These are phyloP conservation scores for Sardinella longiceps DNA, from an alignment of 2,797 vertebrate species.

Conservation along the genomic window DNA sequence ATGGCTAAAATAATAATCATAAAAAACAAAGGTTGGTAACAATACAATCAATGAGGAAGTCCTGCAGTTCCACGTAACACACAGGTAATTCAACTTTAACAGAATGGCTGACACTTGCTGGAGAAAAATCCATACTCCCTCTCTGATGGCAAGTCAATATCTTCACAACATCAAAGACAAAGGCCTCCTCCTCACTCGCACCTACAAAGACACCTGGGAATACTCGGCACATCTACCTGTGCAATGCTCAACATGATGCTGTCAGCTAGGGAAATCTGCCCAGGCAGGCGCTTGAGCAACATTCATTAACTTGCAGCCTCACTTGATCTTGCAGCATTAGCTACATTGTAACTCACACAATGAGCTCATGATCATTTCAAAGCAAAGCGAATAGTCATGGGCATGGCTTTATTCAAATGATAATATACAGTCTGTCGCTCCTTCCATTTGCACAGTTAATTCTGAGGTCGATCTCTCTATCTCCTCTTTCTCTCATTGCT, in stretches of 20 bases:
- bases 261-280: not conserved
- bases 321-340: not conserved
- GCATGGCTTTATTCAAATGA: not conserved
- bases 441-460: not conserved
- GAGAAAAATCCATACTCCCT: conserved; percentile 35
- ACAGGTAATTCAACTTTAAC: conserved; percentile 51
- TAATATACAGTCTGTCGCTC: not conserved
- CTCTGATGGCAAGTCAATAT: conserved; percentile 40
- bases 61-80: conserved; percentile 44
- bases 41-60: conserved; percentile 28
- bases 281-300: not conserved
- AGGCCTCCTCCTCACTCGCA: conserved; percentile 40
- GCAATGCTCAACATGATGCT: not conserved
- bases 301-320: not conserved
- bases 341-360: not conserved
- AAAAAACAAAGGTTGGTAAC: not conserved
- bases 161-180: conserved; percentile 53
- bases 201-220: conserved; percentile 2
- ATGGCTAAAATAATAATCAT: not conserved
- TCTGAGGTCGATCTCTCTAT: not conserved
- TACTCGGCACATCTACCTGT: not conserved
- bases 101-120: conserved; percentile 46
- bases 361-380: not conserved
- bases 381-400: not conserved
- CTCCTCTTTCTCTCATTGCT: too few species aligned